Evolutionary conservation across 2,888 invertebrate genomes (phyloP).

Genomic region (Eristalinus aeneus): DNA sequence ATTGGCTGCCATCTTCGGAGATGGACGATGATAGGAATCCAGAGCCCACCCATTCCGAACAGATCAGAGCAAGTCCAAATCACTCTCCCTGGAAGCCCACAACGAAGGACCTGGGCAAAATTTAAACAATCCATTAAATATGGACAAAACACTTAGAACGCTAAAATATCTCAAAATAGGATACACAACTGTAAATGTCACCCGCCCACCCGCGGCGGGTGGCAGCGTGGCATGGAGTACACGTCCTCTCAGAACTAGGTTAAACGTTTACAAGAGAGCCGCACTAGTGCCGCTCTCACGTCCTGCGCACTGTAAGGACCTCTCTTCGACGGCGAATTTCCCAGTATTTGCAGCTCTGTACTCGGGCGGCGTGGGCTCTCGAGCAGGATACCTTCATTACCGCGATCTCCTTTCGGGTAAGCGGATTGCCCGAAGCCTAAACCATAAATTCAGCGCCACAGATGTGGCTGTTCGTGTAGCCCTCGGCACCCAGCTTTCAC

Average conservation of each 20-base stretch:
- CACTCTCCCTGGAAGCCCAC: too few relatives aligned
- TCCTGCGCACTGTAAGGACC: conserved; percentile 24
- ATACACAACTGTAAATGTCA: conserved; percentile 61
- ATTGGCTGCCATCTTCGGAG: too few relatives aligned
- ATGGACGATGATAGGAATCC: background rate
- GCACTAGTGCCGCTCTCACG: background rate
- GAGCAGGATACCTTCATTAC: conserved; percentile 47
- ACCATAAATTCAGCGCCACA: conserved; percentile 46
- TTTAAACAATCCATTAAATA: conserved; percentile 42
- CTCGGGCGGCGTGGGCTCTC: background rate
- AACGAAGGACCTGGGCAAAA: conserved; percentile 8
- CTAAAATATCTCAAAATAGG: conserved; percentile 35
- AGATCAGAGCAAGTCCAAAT: background rate
- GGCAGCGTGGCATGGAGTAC: background rate
- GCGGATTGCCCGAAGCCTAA: conserved; percentile 56
- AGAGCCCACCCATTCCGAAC: background rate
- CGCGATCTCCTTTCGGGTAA: conserved; percentile 39
- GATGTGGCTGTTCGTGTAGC: background rate
- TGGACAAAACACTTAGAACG: conserved; percentile 25
- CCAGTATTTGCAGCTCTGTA: conserved; percentile 44
- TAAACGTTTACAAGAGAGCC: conserved; percentile 54
- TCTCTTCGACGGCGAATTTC: conserved; percentile 9
- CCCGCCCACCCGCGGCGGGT: background rate
- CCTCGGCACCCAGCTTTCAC: background rate
- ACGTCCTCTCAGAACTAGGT: conserved; percentile 56